Evolutionary conservation across 1,140 invertebrate genomes (phyloP), one percentile per base, ranked within the genome.

Genomic region (Holotrichia oblita): DNA sequence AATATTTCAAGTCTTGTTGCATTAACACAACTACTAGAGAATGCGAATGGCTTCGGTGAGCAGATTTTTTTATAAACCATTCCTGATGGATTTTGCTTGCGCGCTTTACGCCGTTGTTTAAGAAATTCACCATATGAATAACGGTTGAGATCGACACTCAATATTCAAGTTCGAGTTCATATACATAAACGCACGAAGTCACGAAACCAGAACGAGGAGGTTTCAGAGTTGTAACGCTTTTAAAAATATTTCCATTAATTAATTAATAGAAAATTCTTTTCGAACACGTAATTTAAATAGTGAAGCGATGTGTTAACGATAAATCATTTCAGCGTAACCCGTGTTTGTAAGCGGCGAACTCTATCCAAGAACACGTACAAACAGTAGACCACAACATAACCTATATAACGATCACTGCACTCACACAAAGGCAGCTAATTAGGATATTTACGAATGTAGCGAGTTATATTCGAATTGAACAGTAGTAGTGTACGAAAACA

Each of bases 31-130:
- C 40, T 12, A 10, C 40, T 10, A 8, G 40, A 78, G 64, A 7
- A 64, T 40, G 24, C 17, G 27, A 41, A 41, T 14, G 40, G 2
- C 14, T 42, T 22, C 64, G 69, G 6, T 40, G 10, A 42, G 22
- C 61, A 78, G 64, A 73, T 73, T 78, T 69, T 55, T 73, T 73
- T 73, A 9, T 42, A 27, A 12, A 78, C 77, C 77, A 78, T 78
- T 78, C 77, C 77, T 78, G 77, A 78, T 27, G 20, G 24, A 42
- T 55, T 55, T 73, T 73, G 27, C 20, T 73, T 41, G 34, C 40
- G 72, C 6, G 40, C 72, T 73, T 41, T 69, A 12, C 17, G 76
- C 22, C 3, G 77, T 48, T 40, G 20, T 76, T 76, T 14, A 42
- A 76, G 24, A 77, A 77, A 72, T 55, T 77, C 40, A 69, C 55